phyloP scores from a whole-genome alignment of 2,888 invertebrate genomes.

The Schizaphis graminum region DNA sequence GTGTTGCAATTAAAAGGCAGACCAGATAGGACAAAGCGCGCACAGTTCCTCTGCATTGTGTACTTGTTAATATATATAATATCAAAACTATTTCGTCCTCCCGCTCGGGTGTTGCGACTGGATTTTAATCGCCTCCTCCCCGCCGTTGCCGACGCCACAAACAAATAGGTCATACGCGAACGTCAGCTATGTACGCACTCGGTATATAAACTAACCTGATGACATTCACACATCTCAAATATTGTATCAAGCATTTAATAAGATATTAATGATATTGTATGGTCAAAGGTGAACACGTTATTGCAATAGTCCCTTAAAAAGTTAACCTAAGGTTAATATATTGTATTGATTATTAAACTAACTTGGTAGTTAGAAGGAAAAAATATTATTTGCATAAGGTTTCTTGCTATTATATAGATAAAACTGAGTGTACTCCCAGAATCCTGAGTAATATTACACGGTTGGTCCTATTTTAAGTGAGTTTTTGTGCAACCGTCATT shows the following conservation, averaged over 20 bases:
- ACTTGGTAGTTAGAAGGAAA: neutral
- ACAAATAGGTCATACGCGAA: slow-evolving; percentile 33
- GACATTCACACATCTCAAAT: neutral
- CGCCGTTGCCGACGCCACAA: neutral
- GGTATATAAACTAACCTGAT: neutral
- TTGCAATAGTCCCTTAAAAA: neutral
- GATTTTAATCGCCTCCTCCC: slow-evolving; percentile 21
- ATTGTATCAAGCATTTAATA: neutral
- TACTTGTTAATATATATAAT: slow-evolving; percentile 39
- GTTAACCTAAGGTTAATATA: neutral
- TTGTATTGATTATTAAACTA: neutral
- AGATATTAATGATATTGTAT: neutral
- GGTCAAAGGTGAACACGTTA: neutral
- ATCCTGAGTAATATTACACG: neutral
- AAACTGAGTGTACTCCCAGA: neutral
- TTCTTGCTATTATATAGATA: neutral
- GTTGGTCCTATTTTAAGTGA: neutral
- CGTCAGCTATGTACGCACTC: neutral
- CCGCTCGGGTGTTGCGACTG: neutral
- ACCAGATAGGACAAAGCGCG: slow-evolving; percentile 28
- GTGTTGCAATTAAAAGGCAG: slow-evolving; percentile 53
- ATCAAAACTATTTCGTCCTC: slow-evolving; percentile 29
- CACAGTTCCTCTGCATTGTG: slow-evolving; percentile 52
- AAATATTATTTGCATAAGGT: neutral
- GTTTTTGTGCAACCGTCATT: neutral